Percentiles rank a stretch among this genome's conserved stretches.
These are phyloP conservation scores for Mesorhabditis sp. DNA, from an alignment of 2,888 invertebrate species.

Conservation along the genomic window DNA sequence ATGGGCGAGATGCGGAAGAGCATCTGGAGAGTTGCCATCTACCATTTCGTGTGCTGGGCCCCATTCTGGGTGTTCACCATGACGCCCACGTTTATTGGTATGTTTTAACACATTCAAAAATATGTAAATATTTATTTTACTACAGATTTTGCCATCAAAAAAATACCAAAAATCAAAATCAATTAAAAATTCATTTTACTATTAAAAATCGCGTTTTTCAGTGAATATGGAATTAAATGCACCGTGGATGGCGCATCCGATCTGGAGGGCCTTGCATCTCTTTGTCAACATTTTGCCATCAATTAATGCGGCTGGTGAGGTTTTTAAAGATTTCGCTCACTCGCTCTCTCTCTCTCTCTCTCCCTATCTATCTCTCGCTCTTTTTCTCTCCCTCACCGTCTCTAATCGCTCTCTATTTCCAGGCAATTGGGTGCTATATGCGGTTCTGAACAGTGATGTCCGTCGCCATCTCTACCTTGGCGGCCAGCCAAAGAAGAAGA, in stretches of 20 bases:
- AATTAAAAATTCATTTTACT: background rate
- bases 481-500: slow-evolving; percentile 26
- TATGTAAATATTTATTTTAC: background rate
- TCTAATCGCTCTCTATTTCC: slow-evolving; percentile 13
- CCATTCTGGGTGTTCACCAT: slow-evolving; percentile 46
- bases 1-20: slow-evolving; percentile 45
- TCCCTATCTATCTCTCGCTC: too few species aligned
- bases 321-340: background rate
- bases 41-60: slow-evolving; percentile 51
- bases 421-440: slow-evolving; percentile 51
- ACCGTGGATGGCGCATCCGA: background rate
- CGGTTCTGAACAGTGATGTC: slow-evolving; percentile 46
- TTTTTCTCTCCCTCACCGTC: too few species aligned
- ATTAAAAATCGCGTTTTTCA: background rate
- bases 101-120: background rate
- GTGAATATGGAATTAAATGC: slow-evolving; percentile 3
- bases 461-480: slow-evolving; percentile 40
- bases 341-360: too few species aligned
- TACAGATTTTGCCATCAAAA: background rate
- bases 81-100: slow-evolving; percentile 24
- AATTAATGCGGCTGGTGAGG: slow-evolving; percentile 45
- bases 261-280: slow-evolving; percentile 14
- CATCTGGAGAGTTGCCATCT: slow-evolving; percentile 47
- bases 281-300: slow-evolving; percentile 49
- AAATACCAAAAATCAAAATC: background rate